These are phyloP conservation scores for Hydrocynus forskahlii DNA, from an alignment of 2,797 vertebrate genomes.

Conservation along the genomic window DNA sequence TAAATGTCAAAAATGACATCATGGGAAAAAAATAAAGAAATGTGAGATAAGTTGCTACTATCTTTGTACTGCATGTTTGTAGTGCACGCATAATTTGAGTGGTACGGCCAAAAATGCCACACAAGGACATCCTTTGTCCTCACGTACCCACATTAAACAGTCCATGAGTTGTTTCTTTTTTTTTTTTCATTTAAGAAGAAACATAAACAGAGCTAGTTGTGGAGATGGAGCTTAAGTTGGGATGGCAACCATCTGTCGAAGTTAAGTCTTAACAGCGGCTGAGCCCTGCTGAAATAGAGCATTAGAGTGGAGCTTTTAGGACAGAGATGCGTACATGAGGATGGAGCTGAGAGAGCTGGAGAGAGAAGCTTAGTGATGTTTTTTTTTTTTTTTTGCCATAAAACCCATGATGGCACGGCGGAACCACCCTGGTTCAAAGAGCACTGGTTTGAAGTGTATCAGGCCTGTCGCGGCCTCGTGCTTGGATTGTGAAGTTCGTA, in stretches of 20 bases:
- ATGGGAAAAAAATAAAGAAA: too few relatives aligned
- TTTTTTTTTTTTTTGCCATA: slow-evolving; percentile 26
- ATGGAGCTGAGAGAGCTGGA: slow-evolving; percentile 36
- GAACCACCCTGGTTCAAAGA: slow-evolving; percentile 39
- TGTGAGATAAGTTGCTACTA: too few relatives aligned
- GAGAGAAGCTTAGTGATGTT: slow-evolving; percentile 49
- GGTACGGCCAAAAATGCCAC: not conserved
- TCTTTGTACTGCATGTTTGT: too few relatives aligned
- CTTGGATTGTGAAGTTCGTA: not conserved
- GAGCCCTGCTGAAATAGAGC: slow-evolving; percentile 51
- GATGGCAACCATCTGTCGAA: slow-evolving; percentile 51
- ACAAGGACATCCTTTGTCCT: not conserved
- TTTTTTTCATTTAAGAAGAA: not conserved
- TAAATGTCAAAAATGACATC: too few relatives aligned
- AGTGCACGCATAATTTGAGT: too few relatives aligned
- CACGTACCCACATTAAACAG: not conserved
- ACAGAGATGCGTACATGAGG: slow-evolving; percentile 56
- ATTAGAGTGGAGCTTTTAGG: slow-evolving; percentile 74
- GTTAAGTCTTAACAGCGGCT: slow-evolving; percentile 42
- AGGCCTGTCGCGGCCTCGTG: not conserved
- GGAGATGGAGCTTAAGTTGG: slow-evolving; percentile 35
- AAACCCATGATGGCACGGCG: slow-evolving; percentile 29
- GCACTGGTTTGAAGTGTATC: slow-evolving; percentile 8
- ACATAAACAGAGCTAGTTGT: not conserved
- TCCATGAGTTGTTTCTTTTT: not conserved